Conservation (phyloP, 1,140 invertebrate species). For the Doryteuthis pealeii region DNA sequence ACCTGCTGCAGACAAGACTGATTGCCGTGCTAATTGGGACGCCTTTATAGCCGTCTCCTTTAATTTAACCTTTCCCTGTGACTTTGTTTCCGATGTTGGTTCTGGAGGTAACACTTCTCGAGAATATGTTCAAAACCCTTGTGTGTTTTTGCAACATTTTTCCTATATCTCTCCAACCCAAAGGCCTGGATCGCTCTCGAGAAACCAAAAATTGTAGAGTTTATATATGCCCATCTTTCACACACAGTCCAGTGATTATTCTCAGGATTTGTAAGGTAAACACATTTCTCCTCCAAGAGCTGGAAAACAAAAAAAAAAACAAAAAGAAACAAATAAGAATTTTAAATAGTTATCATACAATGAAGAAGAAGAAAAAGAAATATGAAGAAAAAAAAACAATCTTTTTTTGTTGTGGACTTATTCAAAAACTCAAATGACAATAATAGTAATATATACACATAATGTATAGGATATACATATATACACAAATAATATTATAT, state of each 20-base stretch:
- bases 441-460: no score
- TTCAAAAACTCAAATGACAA: no score
- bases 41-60: constrained; percentile 37
- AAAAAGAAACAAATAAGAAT: not conserved
- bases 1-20: not conserved
- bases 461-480: no score
- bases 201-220: constrained; percentile 80
- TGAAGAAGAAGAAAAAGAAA: no score
- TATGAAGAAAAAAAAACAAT: no score
- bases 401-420: no score
- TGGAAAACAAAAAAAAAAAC: constrained; percentile 65
- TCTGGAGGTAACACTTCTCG: constrained; percentile 29
- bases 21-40: constrained; percentile 26
- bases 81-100: not conserved
- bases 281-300: constrained; percentile 80
- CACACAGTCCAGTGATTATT: constrained; percentile 76
- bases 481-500: no score
- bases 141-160: constrained; percentile 79
- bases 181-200: constrained; percentile 84
- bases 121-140: constrained; percentile 72
- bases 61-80: constrained; percentile 22
- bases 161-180: constrained; percentile 82
- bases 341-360: no score
- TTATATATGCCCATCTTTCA: constrained; percentile 79
- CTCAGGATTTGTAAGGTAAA: constrained; percentile 73